Base-by-base conservation (phyloP, 1,140 invertebrate species). In the Mycetomoellerius zeteki region DNA sequence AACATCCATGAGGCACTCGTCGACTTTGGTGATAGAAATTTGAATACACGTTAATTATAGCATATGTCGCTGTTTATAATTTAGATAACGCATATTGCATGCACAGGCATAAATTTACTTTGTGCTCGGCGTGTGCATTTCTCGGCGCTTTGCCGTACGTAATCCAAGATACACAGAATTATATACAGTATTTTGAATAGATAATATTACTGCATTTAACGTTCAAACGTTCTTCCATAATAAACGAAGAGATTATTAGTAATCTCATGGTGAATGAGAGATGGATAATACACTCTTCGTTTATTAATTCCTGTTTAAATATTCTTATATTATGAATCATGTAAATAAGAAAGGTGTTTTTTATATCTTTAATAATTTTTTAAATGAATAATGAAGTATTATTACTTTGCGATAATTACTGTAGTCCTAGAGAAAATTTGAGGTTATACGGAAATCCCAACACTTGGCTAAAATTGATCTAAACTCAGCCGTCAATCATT, bases 41-140 rank as follows among this genome's bases (percentile, higher is more conserved):
- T 89, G 88, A 85, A 90, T 90, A 85, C 81, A 33, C 52, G 73
- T 30, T 86, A 89, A 89, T 90, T 87, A 78, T 37, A 21, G 47
- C 7, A 71, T 14, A 69, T 37, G 54, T 60, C 21, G 47, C 43
- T 69, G 24, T 62, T 58, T 58, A 16, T 21, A 84, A 84, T 84
- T 84, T 47, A 75, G 10, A 60, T 60, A 21, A 60, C 24, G 33
- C 33, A 62, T 8, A 73, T 8, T 19, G 43, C 54, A 24, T 16
- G 80, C 67, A 33, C 47, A 37, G 37, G 24, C 65, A 77, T 58
- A 77, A 89, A 87, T 89, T 89, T 87, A 62, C 71, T 82, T 77
- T 58, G 58, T 50, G 30, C 64, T 19, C 24, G 54, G 50, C 24
- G 27, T 24, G 73, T 37, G 75, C 33, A 75, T 80, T 47, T 37